These are phyloP conservation scores for Melanotus villosus DNA, from an alignment of 2,888 invertebrate species.

Conservation along the genomic window DNA sequence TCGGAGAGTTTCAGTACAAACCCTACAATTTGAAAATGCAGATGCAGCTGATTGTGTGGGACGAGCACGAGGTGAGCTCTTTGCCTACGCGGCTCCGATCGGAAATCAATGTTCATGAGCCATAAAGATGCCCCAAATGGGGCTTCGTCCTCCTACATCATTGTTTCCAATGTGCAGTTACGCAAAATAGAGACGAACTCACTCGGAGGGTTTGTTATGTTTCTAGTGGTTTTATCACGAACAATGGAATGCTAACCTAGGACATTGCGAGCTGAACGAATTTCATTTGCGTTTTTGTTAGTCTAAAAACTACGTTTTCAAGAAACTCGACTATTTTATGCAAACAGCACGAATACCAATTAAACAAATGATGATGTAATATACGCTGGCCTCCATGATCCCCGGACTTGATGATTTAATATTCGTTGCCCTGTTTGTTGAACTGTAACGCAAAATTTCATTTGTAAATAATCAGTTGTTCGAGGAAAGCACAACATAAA, in stretches of 20 bases:
- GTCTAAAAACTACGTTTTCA: no score
- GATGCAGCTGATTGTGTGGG: slow-evolving; percentile 48
- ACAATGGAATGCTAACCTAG: background rate
- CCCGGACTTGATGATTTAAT: no score
- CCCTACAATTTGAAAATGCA: slow-evolving; percentile 46
- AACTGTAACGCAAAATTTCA: no score
- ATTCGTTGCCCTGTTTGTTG: no score
- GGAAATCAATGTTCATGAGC: slow-evolving; percentile 57
- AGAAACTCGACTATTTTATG: no score
- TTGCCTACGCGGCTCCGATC: slow-evolving; percentile 51
- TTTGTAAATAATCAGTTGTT: no score
- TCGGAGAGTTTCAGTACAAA: background rate
- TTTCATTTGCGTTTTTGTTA: no score
- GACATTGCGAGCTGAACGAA: background rate
- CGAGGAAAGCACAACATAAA: no score
- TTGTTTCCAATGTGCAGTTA: slow-evolving; percentile 53
- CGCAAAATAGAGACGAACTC: slow-evolving; percentile 44
- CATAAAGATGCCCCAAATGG: slow-evolving; percentile 51
- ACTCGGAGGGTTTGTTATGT: slow-evolving; percentile 2
- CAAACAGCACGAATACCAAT: no score
- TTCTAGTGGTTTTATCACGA: background rate
- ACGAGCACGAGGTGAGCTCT: slow-evolving; percentile 40
- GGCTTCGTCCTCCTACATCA: slow-evolving; percentile 45
- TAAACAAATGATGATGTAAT: no score
- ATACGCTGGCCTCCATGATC: no score